Evolutionary conservation across 2,888 invertebrate genomes (phyloP).

Genomic region (Drosophila buzzatii): DNA sequence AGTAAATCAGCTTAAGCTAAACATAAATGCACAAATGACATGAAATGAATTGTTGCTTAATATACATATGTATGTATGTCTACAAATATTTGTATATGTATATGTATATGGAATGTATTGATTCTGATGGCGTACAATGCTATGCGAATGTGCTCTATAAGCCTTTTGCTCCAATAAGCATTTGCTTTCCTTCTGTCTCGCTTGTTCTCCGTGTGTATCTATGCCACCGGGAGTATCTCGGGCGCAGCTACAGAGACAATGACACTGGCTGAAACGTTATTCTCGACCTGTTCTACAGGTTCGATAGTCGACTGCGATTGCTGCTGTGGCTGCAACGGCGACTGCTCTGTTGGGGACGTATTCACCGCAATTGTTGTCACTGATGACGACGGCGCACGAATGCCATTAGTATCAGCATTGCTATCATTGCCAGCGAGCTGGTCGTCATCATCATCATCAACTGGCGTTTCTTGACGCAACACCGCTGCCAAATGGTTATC

Average conservation of each 20-base stretch:
- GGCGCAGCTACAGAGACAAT: slow-evolving; percentile 63
- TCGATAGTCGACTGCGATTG: slow-evolving; percentile 51
- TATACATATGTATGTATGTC: slow-evolving; percentile 3
- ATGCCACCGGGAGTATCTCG: slow-evolving; percentile 67
- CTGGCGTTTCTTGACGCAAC: slow-evolving; percentile 78
- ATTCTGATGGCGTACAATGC: slow-evolving; percentile 47
- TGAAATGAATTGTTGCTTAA: slow-evolving; percentile 42
- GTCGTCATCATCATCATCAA: slow-evolving; percentile 65
- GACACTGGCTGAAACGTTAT: slow-evolving; percentile 70
- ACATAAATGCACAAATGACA: slow-evolving; percentile 20
- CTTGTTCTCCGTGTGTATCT: slow-evolving; percentile 39
- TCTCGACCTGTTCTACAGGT: slow-evolving; percentile 83
- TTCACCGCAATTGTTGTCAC: slow-evolving; percentile 74
- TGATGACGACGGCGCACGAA: slow-evolving; percentile 54
- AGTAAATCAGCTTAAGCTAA: slow-evolving; percentile 35
- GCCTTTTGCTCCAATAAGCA: slow-evolving; percentile 47
- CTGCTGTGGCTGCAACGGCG: slow-evolving; percentile 36
- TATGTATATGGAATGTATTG: slow-evolving; percentile 50
- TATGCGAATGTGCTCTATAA: slow-evolving; percentile 29
- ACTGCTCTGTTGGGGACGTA: slow-evolving; percentile 40
- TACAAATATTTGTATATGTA: slow-evolving; percentile 9
- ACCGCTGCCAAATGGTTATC: slow-evolving; percentile 74
- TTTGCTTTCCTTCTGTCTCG: slow-evolving; percentile 33
- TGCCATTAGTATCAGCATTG: slow-evolving; percentile 62
- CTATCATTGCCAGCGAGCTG: slow-evolving; percentile 39